Evolutionary conservation across 2,888 invertebrate genomes (phyloP), one percentile per base, ranked within the genome.

Genomic region (Philhelius pedissequus): DNA sequence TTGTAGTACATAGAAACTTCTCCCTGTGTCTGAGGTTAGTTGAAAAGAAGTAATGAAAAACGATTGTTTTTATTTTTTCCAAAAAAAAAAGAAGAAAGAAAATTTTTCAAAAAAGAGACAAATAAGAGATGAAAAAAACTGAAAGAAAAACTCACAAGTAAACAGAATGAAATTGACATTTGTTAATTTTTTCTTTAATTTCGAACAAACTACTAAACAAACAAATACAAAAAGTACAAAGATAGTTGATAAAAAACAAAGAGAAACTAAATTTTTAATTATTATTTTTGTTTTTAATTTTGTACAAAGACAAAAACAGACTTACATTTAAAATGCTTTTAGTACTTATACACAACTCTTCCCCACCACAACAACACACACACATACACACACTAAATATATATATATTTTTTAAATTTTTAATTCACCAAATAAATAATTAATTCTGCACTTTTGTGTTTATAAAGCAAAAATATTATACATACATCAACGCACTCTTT

Each of bases 21-120:
- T 97, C 96, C 96, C 96, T 97, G 95, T 97, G 97, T 96, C 96
- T 97, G 96, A 97, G 97, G 97, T 97, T 97, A 97, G 97, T 97
- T 96, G 95, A 96, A 96, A 91, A 96, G 96, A 95, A 95, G 94
- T 94, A 94, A 90, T 90, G 90, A 90, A 91, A 91, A 91, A 90
- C 25, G 89, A 80, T 84, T 84, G 75, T 84, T 83, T 68, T 79
- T 84, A 79, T 54, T 83, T 84, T 83, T 75, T 79, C 64, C 54
- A 54, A 25, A 50, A 43, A 83, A 74, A 78, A 73, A 78, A 68
- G 69, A 77, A 52, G 83, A 73, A 76, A 86, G 77, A 86, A 86
- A 86, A 87, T 79, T 62, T 84, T 79, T 58, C 60, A 81, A 84
- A 73, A 86, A 73, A 86, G 64, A 86, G 76, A 86, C 48, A 60